phyloP scores from a whole-genome alignment of 2,888 invertebrate species.

The Cepaea hortensis region DNA sequence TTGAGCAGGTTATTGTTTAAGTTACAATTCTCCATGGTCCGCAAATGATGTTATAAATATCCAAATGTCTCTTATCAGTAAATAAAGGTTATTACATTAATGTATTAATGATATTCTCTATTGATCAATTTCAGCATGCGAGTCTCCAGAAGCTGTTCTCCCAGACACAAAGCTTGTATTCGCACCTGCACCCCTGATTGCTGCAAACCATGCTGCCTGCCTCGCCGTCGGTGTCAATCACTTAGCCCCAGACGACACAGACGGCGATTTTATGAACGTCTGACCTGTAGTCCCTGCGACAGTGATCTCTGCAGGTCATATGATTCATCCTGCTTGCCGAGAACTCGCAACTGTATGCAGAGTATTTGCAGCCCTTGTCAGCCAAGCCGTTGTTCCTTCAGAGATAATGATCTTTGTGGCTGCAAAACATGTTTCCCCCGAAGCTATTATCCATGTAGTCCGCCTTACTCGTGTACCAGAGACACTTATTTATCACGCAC shows the following conservation, averaged over 20 bases:
- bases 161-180: neutral
- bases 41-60: no score
- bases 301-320: neutral
- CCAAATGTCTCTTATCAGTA: no score
- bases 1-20: neutral
- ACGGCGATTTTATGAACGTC: constrained; percentile 16
- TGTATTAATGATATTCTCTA: no score
- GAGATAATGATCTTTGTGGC: neutral
- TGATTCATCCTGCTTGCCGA: neutral
- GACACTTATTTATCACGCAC: neutral
- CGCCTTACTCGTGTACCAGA: neutral
- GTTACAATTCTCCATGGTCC: neutral
- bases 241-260: neutral
- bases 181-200: neutral
- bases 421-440: neutral
- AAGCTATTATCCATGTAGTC: neutral
- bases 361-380: neutral
- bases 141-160: constrained; percentile 31
- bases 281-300: neutral
- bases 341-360: neutral
- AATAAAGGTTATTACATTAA: no score
- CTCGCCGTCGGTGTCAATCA: constrained; percentile 4
- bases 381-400: neutral
- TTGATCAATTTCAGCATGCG: constrained; percentile 28
- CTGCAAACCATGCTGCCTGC: neutral